phyloP scores from a whole-genome alignment of 2,113 vertebrate species.

The Cryptotis parvus region DNA sequence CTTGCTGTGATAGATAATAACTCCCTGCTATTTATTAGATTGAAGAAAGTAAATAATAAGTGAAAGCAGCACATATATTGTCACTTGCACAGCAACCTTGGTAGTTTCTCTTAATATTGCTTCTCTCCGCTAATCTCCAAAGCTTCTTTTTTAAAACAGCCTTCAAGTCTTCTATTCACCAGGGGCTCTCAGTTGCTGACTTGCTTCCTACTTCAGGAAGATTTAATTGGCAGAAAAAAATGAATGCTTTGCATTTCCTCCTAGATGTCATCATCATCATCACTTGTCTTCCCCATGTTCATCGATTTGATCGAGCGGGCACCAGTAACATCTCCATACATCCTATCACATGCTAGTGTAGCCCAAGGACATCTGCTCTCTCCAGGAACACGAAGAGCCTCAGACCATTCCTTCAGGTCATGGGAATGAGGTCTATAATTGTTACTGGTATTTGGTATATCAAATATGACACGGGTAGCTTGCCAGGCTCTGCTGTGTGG shows the following conservation, averaged over 20 bases:
- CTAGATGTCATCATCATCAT: no score
- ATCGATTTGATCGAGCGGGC: no score
- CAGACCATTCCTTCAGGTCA: no score
- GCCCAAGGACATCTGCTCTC: no score
- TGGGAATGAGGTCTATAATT: no score
- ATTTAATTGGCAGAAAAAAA: not conserved
- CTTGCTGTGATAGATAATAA: conserved; percentile 3
- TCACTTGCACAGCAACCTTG: not conserved
- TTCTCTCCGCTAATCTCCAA: not conserved
- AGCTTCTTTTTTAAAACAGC: not conserved
- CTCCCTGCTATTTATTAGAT: conserved; percentile 8
- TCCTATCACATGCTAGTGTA: no score
- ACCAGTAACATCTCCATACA: no score
- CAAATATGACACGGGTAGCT: no score
- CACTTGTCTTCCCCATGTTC: no score
- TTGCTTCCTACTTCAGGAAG: not conserved
- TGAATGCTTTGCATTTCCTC: not conserved
- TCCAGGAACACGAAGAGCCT: no score
- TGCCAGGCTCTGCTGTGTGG: no score
- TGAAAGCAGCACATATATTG: not conserved
- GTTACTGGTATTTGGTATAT: no score
- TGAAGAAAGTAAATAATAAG: conserved; percentile 13
- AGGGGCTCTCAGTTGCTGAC: not conserved
- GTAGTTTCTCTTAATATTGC: not conserved
- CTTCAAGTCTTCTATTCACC: not conserved